phyloP scores from a whole-genome alignment of 2,888 invertebrate species.

The Cenopis cana region DNA sequence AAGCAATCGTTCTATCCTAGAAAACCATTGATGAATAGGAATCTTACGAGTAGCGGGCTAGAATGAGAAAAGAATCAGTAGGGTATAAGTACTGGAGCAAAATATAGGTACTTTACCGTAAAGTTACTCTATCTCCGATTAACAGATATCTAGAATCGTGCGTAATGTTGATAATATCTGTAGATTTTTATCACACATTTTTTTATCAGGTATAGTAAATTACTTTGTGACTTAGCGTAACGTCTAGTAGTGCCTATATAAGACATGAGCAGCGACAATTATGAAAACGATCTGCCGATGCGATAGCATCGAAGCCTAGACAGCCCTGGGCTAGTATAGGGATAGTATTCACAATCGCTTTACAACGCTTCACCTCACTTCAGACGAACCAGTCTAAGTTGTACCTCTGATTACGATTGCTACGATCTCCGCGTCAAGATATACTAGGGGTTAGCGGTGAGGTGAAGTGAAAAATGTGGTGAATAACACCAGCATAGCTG shows the following conservation, averaged over 20 bases:
- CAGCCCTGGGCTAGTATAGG: constrained; percentile 14
- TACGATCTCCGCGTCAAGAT: too few relatives aligned
- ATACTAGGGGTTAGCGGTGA: too few relatives aligned
- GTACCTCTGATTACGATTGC: not conserved
- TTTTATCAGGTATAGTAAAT: too few relatives aligned
- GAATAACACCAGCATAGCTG: too few relatives aligned
- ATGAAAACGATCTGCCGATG: too few relatives aligned
- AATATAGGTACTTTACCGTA: not conserved
- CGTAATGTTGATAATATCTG: not conserved
- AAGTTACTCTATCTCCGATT: not conserved
- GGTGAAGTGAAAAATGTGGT: too few relatives aligned
- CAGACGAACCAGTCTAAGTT: not conserved
- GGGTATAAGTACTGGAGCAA: not conserved
- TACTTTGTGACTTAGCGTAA: constrained; percentile 1
- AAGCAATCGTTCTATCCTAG: not conserved
- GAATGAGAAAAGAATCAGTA: too few relatives aligned
- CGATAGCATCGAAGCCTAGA: constrained; percentile 18
- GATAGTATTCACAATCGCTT: not conserved
- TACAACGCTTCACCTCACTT: not conserved
- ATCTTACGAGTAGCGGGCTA: too few relatives aligned
- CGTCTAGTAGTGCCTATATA: not conserved
- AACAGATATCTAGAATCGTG: not conserved
- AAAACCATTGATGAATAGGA: not conserved
- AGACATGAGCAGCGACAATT: constrained; percentile 4
- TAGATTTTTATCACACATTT: not conserved